A percentile compares a stretch with the other conserved stretches of the same genome.
phyloP scores from a whole-genome alignment of 2,888 invertebrate species.

The Mythimna ferrago region DNA sequence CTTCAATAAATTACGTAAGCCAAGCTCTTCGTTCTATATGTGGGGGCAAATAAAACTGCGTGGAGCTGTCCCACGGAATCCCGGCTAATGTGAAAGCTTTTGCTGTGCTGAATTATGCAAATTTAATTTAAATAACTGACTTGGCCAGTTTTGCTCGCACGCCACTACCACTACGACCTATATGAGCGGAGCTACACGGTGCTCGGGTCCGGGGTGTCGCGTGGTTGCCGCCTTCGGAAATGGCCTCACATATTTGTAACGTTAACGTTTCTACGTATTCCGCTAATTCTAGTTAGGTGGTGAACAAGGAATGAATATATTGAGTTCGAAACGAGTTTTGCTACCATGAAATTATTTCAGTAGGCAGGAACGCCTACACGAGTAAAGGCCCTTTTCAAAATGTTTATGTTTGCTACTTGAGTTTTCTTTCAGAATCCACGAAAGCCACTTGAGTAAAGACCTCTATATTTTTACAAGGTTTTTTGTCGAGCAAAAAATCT shows the following conservation, averaged over 20 bases:
- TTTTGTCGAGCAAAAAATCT: not conserved
- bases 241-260: constrained; percentile 57
- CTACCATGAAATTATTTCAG: constrained; percentile 1
- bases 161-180: constrained; percentile 60
- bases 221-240: constrained; percentile 49
- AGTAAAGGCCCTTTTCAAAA: constrained; percentile 8
- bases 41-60: constrained; percentile 51
- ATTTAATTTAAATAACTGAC: constrained; percentile 82
- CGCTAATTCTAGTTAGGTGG: constrained; percentile 43
- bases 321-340: constrained; percentile 33
- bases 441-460: not conserved
- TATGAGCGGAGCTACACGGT: constrained; percentile 40
- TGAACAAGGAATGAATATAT: constrained; percentile 40
- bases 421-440: not conserved
- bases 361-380: not conserved
- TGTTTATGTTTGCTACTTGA: not conserved
- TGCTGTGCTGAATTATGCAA: constrained; percentile 80
- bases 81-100: constrained; percentile 76
- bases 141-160: constrained; percentile 69
- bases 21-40: constrained; percentile 36
- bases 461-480: not conserved
- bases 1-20: constrained; percentile 55
- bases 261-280: constrained; percentile 54
- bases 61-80: constrained; percentile 66
- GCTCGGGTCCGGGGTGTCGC: constrained; percentile 38